Percentiles rank a stretch among this genome's conserved stretches.
Conservation (phyloP, 2,113 vertebrate genomes). For the Cyanistes caeruleus region DNA sequence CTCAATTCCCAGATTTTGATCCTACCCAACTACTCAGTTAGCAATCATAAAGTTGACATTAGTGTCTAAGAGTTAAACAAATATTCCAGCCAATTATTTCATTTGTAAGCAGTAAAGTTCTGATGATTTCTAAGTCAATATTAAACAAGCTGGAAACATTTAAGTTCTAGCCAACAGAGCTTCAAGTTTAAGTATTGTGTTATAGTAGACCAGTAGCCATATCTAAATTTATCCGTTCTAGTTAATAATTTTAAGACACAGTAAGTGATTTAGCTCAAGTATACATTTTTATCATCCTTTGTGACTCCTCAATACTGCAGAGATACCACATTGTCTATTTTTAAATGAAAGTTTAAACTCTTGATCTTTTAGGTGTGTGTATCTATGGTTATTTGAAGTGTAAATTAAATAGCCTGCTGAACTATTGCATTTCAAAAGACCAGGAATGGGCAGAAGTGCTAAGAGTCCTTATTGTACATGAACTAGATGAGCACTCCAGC, state of each 20-base stretch:
- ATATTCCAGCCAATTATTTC: neutral
- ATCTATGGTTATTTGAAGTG: conserved; percentile 2
- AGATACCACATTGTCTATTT: neutral
- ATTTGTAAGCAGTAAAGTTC: neutral
- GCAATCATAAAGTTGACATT: neutral
- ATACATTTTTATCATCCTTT: neutral
- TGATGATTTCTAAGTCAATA: conserved; percentile 21
- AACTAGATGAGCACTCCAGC: conserved; percentile 65
- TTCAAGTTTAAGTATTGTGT: neutral
- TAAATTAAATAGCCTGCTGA: conserved; percentile 39
- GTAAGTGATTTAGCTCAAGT: neutral
- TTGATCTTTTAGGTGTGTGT: neutral
- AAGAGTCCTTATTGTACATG: conserved; percentile 59
- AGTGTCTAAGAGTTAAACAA: conserved; percentile 10
- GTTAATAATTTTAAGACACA: neutral
- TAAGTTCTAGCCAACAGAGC: neutral
- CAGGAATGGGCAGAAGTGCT: neutral
- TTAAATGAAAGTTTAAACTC: conserved; percentile 28
- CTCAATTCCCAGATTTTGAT: neutral
- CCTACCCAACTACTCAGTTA: neutral
- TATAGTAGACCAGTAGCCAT: neutral
- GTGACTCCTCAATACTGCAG: neutral
- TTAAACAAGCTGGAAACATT: neutral
- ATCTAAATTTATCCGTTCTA: neutral
- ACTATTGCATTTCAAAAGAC: conserved; percentile 61